Evolutionary conservation across 64 coral and sea anemone genomes (phyloP).

Genomic region (Porites lutea): DNA sequence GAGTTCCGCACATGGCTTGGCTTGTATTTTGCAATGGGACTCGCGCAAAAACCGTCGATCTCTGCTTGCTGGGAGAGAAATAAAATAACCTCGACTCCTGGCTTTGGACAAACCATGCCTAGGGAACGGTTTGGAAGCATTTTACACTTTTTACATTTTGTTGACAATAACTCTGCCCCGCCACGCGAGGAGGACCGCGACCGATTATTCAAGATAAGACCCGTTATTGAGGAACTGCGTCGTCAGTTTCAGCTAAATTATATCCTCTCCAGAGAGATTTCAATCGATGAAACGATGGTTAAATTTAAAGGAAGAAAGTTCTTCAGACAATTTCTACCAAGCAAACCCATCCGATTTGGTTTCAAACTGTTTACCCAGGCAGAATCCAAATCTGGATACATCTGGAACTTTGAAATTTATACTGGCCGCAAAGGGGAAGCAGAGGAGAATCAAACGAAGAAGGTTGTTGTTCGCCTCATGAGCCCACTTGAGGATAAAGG

Average conservation of each 20-base stretch:
- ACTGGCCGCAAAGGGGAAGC: conserved; percentile 29
- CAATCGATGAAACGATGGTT: conserved; percentile 42
- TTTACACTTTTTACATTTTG: conserved; percentile 57
- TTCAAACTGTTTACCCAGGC: conserved; percentile 42
- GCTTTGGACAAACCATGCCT: conserved; percentile 27
- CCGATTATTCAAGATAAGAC: conserved; percentile 24
- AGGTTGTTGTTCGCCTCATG: background rate
- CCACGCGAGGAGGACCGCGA: conserved; percentile 3
- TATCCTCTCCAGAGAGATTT: conserved; percentile 11
- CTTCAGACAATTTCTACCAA: conserved; percentile 42
- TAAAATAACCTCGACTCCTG: conserved; percentile 11
- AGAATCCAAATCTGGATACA: conserved; percentile 32
- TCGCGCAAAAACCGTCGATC: conserved; percentile 40
- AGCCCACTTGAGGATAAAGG: conserved; percentile 15
- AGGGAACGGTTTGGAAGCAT: conserved; percentile 26
- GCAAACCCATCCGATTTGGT: conserved; percentile 16
- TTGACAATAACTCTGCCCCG: conserved; percentile 24
- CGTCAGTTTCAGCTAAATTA: conserved; percentile 40
- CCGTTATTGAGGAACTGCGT: conserved; percentile 1
- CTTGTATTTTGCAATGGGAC: conserved; percentile 57
- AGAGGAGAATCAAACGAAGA: conserved; percentile 12
- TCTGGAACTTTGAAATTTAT: conserved; percentile 31
- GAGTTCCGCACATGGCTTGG: conserved; percentile 47
- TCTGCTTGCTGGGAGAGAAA: conserved; percentile 20
- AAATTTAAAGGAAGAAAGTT: conserved; percentile 52